Percentiles rank a stretch among this genome's conserved stretches.
These are phyloP conservation scores for Betta splendens DNA, from an alignment of 2,797 vertebrate genomes.

Conservation along the genomic window DNA sequence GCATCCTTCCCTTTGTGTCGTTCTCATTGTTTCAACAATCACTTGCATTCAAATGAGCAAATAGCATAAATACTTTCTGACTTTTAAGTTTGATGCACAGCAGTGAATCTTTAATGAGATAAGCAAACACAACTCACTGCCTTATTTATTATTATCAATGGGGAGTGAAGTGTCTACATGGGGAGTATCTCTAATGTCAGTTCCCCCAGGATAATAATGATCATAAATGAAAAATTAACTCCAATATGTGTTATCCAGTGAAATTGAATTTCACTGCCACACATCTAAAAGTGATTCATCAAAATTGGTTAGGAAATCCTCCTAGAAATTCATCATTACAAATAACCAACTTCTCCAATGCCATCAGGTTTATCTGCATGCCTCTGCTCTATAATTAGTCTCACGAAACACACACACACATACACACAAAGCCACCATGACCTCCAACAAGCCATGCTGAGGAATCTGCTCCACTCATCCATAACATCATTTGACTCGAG, in stretches of 20 bases:
- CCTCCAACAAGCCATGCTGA: neutral
- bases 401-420: slow-evolving; percentile 2
- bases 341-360: neutral
- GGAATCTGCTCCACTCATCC: slow-evolving; percentile 1
- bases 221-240: no score
- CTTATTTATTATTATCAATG: neutral
- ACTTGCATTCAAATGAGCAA: no score
- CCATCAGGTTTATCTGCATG: neutral
- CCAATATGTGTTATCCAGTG: neutral
- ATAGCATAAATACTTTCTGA: no score
- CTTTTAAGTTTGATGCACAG: no score
- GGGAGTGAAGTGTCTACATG: neutral
- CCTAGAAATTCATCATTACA: neutral
- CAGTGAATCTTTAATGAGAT: no score
- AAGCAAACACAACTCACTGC: slow-evolving; percentile 7
- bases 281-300: no score
- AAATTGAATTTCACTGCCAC: neutral
- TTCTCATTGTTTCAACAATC: no score
- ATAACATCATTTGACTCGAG: slow-evolving; percentile 13
- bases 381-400: neutral
- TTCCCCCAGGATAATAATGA: neutral
- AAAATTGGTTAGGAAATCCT: neutral
- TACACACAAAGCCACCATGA: slow-evolving; percentile 2
- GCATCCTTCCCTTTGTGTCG: no score
- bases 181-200: neutral